Conservation (phyloP, 2,113 vertebrate genomes). For the Neopipo cinnamomea region DNA sequence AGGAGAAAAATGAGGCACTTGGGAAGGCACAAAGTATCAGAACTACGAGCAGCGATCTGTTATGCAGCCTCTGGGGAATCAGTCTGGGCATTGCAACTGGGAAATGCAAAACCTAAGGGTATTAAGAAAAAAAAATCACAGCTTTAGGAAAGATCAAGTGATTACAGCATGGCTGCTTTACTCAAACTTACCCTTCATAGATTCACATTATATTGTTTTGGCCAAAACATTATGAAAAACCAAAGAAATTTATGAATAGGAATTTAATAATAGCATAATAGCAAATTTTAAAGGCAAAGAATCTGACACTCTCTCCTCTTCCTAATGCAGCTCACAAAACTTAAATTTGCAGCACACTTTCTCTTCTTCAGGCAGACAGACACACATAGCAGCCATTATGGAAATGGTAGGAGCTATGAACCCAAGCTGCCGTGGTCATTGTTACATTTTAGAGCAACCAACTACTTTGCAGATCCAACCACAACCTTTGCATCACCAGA, state of each 20-base stretch:
- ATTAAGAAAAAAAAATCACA: neutral
- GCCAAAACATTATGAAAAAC: neutral
- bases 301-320: neutral
- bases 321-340: neutral
- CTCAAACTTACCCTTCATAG: neutral
- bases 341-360: neutral
- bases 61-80: neutral
- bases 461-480: neutral
- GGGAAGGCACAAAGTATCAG: neutral
- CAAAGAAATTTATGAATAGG: neutral
- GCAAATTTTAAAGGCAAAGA: neutral
- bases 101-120: neutral
- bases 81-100: neutral
- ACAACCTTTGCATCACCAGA: neutral
- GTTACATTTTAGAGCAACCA: neutral
- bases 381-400: neutral
- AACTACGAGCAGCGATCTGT: rapidly evolving
- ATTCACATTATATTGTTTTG: neutral
- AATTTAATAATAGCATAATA: too few species aligned
- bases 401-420: neutral
- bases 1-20: neutral
- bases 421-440: neutral
- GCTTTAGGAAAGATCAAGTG: neutral
- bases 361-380: neutral
- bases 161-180: neutral